Conservation (phyloP, 2,113 vertebrate genomes). For the Centrocercus urophasianus region DNA sequence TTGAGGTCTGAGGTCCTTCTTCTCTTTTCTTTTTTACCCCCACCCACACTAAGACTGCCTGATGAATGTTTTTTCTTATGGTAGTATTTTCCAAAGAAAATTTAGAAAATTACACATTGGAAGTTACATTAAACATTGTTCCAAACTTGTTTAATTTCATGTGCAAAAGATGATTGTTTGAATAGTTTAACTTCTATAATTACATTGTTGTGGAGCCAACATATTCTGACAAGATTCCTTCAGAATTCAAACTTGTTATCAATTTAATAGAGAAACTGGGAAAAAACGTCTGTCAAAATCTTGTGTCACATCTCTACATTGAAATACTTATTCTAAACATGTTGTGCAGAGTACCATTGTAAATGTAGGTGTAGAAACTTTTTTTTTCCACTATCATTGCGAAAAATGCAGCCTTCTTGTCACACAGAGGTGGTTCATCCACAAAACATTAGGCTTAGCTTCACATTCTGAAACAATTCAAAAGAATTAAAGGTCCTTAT, state of each 20-base stretch:
- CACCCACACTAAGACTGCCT: constrained; percentile 45
- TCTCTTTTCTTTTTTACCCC: constrained; percentile 45
- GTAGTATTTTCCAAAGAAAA: constrained; percentile 67
- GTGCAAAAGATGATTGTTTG: neutral
- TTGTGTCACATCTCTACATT: neutral
- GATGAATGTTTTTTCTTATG: constrained; percentile 18
- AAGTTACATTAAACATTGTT: constrained; percentile 54
- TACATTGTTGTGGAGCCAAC: neutral
- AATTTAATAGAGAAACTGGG: neutral
- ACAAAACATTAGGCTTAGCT: neutral
- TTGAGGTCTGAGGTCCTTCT: constrained; percentile 70
- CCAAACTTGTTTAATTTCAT: constrained; percentile 15
- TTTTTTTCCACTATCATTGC: neutral
- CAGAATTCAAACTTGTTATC: constrained; percentile 13
- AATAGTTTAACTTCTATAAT: constrained; percentile 18
- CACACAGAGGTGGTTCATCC: neutral
- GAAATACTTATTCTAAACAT: neutral
- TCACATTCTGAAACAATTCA: neutral
- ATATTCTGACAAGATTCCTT: neutral
- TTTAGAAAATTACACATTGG: constrained; percentile 38
- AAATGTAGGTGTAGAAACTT: neutral
- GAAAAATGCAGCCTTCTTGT: neutral
- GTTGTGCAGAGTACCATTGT: neutral
- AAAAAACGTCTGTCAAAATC: neutral
- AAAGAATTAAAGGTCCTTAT: neutral